phyloP scores from a whole-genome alignment of 2,113 vertebrate species.

The Phasianus colchicus region DNA sequence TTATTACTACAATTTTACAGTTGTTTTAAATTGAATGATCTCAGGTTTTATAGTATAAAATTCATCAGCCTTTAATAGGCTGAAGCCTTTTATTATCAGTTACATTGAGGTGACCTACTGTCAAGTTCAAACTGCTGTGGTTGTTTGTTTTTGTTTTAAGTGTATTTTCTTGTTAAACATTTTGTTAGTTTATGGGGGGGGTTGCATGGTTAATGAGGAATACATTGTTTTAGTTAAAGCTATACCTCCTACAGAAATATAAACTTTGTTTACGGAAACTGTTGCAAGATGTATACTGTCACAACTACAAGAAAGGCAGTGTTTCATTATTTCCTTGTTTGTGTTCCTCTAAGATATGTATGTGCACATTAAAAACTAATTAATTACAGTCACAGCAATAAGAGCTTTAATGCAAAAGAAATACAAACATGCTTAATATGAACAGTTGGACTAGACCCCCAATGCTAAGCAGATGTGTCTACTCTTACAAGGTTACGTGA shows the following conservation, averaged over 20 bases:
- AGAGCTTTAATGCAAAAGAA: neutral
- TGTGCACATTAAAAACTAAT: neutral
- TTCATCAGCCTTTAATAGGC: neutral
- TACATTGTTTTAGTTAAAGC: neutral
- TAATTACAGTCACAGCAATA: neutral
- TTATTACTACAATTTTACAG: neutral
- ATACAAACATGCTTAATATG: neutral
- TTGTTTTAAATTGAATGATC: neutral
- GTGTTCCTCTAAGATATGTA: neutral
- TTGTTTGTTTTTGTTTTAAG: neutral
- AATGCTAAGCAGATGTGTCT: neutral
- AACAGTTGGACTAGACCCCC: neutral
- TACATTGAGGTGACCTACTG: accelerated
- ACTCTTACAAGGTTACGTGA: neutral
- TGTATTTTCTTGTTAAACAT: neutral
- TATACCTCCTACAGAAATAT: neutral
- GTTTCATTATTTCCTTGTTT: neutral
- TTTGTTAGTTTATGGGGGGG: neutral
- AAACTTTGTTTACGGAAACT: neutral
- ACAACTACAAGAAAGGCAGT: neutral
- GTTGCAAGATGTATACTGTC: neutral
- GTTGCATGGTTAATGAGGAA: neutral
- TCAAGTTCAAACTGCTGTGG: neutral
- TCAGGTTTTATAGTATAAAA: constrained; percentile 26
- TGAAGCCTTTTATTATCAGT: neutral